Conservation (phyloP, 2,797 vertebrate species). For the Poecilia picta region DNA sequence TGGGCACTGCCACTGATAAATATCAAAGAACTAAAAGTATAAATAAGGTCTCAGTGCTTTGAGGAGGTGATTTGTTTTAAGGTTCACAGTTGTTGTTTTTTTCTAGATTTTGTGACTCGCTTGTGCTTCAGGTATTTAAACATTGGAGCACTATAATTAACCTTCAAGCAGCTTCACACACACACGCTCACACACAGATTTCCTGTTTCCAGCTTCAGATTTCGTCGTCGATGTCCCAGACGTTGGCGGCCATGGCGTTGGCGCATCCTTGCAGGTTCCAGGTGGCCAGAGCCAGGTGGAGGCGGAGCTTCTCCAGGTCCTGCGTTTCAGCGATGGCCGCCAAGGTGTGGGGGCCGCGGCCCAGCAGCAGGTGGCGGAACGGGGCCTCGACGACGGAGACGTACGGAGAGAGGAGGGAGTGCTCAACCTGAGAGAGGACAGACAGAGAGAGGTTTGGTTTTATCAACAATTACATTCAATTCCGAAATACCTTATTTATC, state of each 20-base stretch:
- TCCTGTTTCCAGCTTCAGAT: conserved; percentile 56
- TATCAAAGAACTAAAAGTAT: conserved; percentile 61
- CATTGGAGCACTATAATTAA: conserved; percentile 20
- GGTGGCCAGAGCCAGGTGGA: conserved; percentile 88
- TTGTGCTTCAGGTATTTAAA: conserved; percentile 51
- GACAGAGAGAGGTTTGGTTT: neutral
- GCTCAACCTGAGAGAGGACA: conserved; percentile 84
- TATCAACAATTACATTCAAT: neutral
- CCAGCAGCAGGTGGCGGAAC: conserved; percentile 91
- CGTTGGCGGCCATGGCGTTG: conserved; percentile 84
- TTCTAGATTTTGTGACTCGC: neutral
- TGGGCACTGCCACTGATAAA: conserved; percentile 99
- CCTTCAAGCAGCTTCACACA: conserved; percentile 4
- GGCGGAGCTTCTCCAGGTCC: conserved; percentile 76
- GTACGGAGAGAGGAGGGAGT: conserved; percentile 89
- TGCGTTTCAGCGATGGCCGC: conserved; percentile 75
- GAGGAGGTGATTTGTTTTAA: conserved; percentile 23
- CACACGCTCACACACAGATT: neutral
- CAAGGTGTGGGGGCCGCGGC: conserved; percentile 87
- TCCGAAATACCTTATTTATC: neutral
- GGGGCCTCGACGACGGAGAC: conserved; percentile 84
- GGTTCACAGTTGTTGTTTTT: neutral
- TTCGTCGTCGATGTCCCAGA: conserved; percentile 88
- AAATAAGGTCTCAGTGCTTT: conserved; percentile 87
- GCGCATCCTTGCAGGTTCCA: conserved; percentile 93